These are phyloP conservation scores for Drosophila melanica DNA, from an alignment of 1,140 invertebrate species.

Conservation along the genomic window DNA sequence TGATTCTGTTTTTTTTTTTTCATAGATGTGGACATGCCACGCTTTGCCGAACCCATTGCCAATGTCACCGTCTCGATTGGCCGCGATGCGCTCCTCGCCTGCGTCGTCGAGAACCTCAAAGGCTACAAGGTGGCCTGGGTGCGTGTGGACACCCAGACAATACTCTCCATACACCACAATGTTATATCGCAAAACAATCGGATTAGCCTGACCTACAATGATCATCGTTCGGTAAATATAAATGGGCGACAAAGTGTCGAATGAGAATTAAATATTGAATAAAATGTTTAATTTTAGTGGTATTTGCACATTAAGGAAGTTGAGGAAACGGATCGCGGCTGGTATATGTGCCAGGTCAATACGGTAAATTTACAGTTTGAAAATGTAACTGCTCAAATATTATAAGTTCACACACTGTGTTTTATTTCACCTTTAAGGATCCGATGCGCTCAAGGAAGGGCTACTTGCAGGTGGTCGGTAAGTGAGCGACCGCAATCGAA, in stretches of 20 bases:
- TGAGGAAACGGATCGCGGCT: slow-evolving; percentile 91
- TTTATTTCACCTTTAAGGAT: slow-evolving; percentile 83
- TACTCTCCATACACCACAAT: slow-evolving; percentile 94
- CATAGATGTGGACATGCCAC: slow-evolving; percentile 88
- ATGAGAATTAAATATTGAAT: no score
- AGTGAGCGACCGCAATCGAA: slow-evolving; percentile 80
- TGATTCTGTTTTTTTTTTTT: slow-evolving; percentile 6
- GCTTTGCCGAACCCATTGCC: slow-evolving; percentile 94
- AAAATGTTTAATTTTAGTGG: no score
- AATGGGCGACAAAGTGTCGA: no score
- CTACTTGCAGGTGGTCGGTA: slow-evolving; percentile 94
- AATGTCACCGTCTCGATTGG: slow-evolving; percentile 97
- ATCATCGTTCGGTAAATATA: slow-evolving; percentile 88
- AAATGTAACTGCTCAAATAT: not conserved
- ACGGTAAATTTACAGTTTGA: slow-evolving; percentile 72
- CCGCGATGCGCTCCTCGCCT: slow-evolving; percentile 95
- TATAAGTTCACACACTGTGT: no score
- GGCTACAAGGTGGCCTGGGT: slow-evolving; percentile 97
- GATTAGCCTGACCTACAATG: slow-evolving; percentile 93
- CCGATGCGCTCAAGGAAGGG: slow-evolving; percentile 93
- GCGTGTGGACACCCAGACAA: slow-evolving; percentile 95
- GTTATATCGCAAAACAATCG: slow-evolving; percentile 95
- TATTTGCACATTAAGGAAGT: slow-evolving; percentile 93
- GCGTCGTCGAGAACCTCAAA: slow-evolving; percentile 95
- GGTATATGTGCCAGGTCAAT: slow-evolving; percentile 85